Conservation (phyloP, 2,888 invertebrate species). For the Ichneumon xanthorius region DNA sequence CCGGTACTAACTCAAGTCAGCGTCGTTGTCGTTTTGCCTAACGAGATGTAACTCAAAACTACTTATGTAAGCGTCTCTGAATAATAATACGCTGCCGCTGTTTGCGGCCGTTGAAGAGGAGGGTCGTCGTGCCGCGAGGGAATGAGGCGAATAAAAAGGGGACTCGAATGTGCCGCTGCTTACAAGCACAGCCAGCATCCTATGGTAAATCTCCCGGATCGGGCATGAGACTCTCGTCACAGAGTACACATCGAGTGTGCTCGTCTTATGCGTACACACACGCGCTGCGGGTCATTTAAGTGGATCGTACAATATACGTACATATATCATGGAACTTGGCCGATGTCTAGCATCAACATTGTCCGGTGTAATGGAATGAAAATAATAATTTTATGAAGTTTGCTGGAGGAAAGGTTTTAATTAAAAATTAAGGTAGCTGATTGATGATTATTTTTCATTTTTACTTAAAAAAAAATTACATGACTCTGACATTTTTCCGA, state of each 20-base stretch:
- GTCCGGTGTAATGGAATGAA: neutral
- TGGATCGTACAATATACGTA: neutral
- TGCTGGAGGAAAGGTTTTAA: neutral
- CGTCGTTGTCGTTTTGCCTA: slow-evolving; percentile 64
- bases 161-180: slow-evolving; percentile 38
- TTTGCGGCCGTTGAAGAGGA: slow-evolving; percentile 37
- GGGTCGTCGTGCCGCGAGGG: slow-evolving; percentile 51
- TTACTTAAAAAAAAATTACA: no score
- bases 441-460: no score
- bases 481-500: no score
- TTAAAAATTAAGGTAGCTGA: neutral
- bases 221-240: slow-evolving; percentile 49
- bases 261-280: neutral
- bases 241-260: slow-evolving; percentile 36
- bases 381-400: neutral
- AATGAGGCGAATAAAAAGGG: slow-evolving; percentile 37
- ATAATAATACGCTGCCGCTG: slow-evolving; percentile 62
- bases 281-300: neutral
- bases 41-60: slow-evolving; percentile 73
- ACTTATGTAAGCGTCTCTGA: slow-evolving; percentile 69
- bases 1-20: slow-evolving; percentile 69
- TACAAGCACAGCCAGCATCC: slow-evolving; percentile 26
- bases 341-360: neutral
- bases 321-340: neutral
- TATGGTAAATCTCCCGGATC: slow-evolving; percentile 39